Conservation (phyloP, 2,888 invertebrate genomes). For the Tipula vernalis region DNA sequence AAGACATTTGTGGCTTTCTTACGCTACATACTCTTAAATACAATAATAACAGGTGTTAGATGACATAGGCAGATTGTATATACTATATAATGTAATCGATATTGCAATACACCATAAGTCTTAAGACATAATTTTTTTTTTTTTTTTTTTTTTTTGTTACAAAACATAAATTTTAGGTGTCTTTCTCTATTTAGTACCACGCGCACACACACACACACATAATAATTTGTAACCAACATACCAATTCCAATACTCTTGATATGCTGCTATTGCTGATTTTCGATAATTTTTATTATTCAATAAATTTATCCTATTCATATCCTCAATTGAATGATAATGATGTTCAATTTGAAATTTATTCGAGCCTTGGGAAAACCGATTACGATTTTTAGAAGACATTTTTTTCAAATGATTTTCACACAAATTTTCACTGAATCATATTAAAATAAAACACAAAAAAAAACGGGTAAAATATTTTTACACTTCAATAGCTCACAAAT, state of each 20-base stretch:
- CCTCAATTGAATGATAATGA: background rate
- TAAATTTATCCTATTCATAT: background rate
- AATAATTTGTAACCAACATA: background rate
- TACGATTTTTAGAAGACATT: background rate
- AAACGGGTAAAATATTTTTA: background rate
- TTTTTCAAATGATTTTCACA: background rate
- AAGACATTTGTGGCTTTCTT: background rate
- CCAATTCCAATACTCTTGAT: background rate
- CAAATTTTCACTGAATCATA: background rate
- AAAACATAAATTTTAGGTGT: background rate
- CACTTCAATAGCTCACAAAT: background rate
- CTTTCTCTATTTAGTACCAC: background rate
- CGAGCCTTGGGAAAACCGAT: background rate
- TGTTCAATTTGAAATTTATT: background rate
- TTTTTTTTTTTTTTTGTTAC: background rate
- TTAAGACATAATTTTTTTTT: background rate
- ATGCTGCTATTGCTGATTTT: background rate
- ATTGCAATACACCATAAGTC: background rate
- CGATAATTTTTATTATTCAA: background rate
- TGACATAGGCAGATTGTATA: background rate
- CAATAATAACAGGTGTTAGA: background rate
- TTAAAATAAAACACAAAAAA: background rate
- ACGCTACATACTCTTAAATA: background rate
- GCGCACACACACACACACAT: background rate
- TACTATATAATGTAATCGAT: background rate